A percentile compares a stretch with the other conserved stretches of the same genome.
These are phyloP conservation scores for Penaeus japonicus DNA, from an alignment of 1,140 invertebrate species.

Conservation along the genomic window DNA sequence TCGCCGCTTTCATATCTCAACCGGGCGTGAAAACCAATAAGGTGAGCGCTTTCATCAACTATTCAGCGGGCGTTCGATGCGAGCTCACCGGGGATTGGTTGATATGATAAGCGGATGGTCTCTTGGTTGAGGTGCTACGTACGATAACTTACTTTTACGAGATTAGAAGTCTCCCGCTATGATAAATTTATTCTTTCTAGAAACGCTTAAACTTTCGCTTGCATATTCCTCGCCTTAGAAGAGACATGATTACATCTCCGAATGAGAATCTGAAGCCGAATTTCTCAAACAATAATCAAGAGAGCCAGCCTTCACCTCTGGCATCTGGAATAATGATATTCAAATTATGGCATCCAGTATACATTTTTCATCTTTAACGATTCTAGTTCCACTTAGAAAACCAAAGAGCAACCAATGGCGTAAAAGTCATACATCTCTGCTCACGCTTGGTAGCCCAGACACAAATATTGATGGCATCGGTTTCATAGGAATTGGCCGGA, in stretches of 20 bases:
- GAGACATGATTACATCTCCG: neutral
- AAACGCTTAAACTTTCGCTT: neutral
- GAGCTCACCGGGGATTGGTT: constrained; percentile 39
- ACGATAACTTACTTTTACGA: constrained; percentile 25
- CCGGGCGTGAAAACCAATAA: constrained; percentile 41
- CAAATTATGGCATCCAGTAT: constrained; percentile 17
- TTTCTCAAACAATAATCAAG: neutral
- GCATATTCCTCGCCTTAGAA: neutral
- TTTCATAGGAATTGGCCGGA: neutral
- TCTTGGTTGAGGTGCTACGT: neutral
- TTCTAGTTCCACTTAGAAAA: neutral
- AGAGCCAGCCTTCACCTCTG: neutral
- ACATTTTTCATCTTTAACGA: neutral
- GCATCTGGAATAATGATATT: neutral
- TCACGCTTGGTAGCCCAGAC: neutral
- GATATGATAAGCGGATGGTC: constrained; percentile 35
- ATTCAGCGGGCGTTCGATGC: constrained; percentile 45
- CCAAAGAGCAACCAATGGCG: constrained; percentile 15
- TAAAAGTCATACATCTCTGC: neutral
- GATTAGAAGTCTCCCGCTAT: constrained; percentile 14
- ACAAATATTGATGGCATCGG: constrained; percentile 17
- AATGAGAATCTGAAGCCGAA: neutral
- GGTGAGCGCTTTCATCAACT: constrained; percentile 47
- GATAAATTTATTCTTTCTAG: neutral
- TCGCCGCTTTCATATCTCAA: constrained; percentile 35